phyloP scores from a whole-genome alignment of 2,113 vertebrate genomes.

The Marcusenius ussheri region DNA sequence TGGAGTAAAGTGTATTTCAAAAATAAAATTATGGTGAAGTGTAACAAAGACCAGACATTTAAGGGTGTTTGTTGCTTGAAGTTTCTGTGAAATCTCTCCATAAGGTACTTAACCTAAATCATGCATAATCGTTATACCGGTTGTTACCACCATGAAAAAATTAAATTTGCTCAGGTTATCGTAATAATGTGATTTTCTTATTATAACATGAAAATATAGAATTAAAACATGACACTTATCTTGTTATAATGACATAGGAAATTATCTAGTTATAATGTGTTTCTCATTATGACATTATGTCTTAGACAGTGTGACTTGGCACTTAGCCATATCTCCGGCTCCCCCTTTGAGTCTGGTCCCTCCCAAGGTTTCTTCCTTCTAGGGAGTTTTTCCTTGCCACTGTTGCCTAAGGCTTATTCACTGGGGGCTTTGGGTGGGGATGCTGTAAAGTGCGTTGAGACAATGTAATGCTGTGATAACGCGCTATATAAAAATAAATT shows the following conservation, averaged over 20 bases:
- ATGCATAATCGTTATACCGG: not conserved
- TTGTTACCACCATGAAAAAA: not conserved
- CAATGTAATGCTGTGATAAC: too few species aligned
- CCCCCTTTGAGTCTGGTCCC: too few species aligned
- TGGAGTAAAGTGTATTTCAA: not conserved
- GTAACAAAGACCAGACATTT: not conserved
- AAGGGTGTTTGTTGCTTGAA: not conserved
- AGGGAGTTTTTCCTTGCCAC: too few species aligned
- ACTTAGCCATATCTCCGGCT: too few species aligned
- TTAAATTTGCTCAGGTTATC: not conserved
- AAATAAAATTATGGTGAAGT: not conserved
- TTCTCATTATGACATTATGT: not conserved
- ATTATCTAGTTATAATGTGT: not conserved
- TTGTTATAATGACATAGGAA: not conserved
- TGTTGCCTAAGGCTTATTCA: too few species aligned
- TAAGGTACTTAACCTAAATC: not conserved
- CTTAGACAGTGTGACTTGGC: too few species aligned
- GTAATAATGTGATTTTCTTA: not conserved
- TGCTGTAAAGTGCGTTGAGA: too few species aligned
- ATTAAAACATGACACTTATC: not conserved
- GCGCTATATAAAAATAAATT: too few species aligned
- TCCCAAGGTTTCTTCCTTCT: too few species aligned
- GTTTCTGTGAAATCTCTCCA: not conserved
- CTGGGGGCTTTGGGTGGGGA: too few species aligned
- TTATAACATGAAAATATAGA: not conserved